A percentile compares a stretch with the other conserved stretches of the same genome.
These are phyloP conservation scores for Axis porcinus DNA, from an alignment of 2,113 vertebrate genomes.

Conservation along the genomic window DNA sequence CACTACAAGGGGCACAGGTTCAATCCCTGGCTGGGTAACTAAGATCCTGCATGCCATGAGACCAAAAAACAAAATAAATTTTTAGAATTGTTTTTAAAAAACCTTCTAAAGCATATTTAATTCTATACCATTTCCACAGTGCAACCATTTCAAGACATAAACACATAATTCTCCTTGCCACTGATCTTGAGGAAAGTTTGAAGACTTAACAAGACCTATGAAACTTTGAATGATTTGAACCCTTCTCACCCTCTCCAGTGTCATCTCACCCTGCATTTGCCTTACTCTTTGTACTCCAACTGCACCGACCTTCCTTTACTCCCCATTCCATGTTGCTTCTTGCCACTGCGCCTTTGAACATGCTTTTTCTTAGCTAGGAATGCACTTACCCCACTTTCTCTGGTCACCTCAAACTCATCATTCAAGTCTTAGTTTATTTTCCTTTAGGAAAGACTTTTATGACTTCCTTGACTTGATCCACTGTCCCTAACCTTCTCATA, in stretches of 20 bases:
- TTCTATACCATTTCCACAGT: not conserved
- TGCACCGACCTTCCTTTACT: not conserved
- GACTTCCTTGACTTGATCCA: not conserved
- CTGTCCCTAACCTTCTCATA: not conserved
- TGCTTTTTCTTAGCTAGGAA: not conserved
- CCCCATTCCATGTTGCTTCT: not conserved
- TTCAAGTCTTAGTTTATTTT: conserved; percentile 1
- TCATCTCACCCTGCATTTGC: not conserved
- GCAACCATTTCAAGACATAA: conserved; percentile 7
- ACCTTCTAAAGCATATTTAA: not conserved
- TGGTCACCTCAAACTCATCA: not conserved
- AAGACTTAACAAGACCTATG: not conserved
- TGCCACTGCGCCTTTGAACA: not conserved
- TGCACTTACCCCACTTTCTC: not conserved
- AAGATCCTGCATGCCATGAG: not conserved
- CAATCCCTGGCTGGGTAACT: not conserved
- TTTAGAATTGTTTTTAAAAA: not conserved
- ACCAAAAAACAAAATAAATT: not conserved
- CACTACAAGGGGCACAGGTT: not conserved
- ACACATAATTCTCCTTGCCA: not conserved
- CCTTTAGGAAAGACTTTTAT: not conserved
- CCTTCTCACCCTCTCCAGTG: not conserved
- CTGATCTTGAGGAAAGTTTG: not conserved
- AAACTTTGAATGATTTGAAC: not conserved
- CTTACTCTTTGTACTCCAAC: not conserved